A percentile compares a stretch with the other conserved stretches of the same genome.
These are phyloP conservation scores for Pithys albifrons DNA, from an alignment of 2,113 vertebrate species.

Conservation along the genomic window DNA sequence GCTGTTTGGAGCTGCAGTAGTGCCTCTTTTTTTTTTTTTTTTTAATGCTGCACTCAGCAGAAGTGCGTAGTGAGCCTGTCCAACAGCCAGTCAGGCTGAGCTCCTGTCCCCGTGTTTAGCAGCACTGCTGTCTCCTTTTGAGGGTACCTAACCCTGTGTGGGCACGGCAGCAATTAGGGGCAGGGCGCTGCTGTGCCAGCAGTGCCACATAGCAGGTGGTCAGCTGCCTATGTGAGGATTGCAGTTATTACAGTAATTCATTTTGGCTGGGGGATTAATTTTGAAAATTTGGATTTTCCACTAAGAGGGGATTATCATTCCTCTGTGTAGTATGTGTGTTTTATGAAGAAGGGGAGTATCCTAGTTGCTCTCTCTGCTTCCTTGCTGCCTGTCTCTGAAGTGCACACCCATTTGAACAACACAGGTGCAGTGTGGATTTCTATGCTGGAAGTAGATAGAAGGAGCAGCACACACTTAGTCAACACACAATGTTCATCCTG, in stretches of 20 bases:
- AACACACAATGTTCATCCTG: neutral
- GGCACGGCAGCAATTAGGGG: neutral
- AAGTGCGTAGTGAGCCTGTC: conserved; percentile 42
- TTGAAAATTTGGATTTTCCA: conserved; percentile 77
- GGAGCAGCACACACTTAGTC: neutral
- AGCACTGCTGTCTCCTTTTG: neutral
- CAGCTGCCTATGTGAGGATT: conserved; percentile 55
- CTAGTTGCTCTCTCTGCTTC: neutral
- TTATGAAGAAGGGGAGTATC: conserved; percentile 15
- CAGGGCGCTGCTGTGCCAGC: conserved; percentile 5
- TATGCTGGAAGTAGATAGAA: neutral
- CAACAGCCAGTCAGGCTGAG: neutral
- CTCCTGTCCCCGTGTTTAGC: neutral
- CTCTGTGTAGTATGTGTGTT: conserved; percentile 12
- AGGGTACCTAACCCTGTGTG: neutral
- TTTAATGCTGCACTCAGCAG: conserved; percentile 57
- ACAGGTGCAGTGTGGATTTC: conserved; percentile 43
- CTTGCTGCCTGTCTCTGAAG: neutral
- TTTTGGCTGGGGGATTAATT: conserved; percentile 75
- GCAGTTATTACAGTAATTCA: conserved; percentile 73
- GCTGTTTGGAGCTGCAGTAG: conserved; percentile 66
- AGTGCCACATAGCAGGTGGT: conserved; percentile 71
- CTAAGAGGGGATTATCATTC: conserved; percentile 76
- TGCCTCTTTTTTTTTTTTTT: neutral
- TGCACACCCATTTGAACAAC: neutral